These are phyloP conservation scores for Diplodus puntazzo DNA, from an alignment of 2,797 vertebrate genomes.

Conservation along the genomic window DNA sequence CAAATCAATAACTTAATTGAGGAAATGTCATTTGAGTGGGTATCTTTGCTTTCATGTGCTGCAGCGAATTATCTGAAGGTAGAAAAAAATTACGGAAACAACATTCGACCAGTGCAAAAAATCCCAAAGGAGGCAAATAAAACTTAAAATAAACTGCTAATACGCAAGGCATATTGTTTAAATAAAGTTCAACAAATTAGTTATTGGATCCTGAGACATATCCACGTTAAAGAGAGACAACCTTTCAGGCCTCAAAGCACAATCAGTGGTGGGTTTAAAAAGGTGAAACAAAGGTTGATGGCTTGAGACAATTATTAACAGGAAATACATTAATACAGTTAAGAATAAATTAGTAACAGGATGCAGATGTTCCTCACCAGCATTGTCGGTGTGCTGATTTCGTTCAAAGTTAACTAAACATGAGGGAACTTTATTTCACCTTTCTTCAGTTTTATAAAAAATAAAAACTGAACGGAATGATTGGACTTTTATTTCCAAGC, in stretches of 20 bases:
- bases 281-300: slow-evolving; percentile 15
- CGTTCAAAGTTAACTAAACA: neutral
- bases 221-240: neutral
- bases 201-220: neutral
- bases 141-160: neutral
- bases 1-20: neutral
- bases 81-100: neutral
- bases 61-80: neutral
- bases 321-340: neutral
- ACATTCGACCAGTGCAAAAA: slow-evolving; percentile 2
- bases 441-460: neutral
- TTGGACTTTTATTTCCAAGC: slow-evolving; percentile 15
- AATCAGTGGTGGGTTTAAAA: slow-evolving; percentile 13
- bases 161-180: neutral
- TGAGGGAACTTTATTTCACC: too few relatives aligned
- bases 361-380: neutral
- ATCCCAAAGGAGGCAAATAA: neutral
- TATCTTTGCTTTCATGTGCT: neutral
- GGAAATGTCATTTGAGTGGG: neutral
- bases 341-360: neutral
- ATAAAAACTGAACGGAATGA: neutral
- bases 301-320: slow-evolving; percentile 17
- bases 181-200: neutral
- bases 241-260: neutral
- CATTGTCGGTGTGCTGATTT: neutral